Evolutionary conservation across 2,113 vertebrate genomes (phyloP).

Genomic region (Phylloscopus trochilus): DNA sequence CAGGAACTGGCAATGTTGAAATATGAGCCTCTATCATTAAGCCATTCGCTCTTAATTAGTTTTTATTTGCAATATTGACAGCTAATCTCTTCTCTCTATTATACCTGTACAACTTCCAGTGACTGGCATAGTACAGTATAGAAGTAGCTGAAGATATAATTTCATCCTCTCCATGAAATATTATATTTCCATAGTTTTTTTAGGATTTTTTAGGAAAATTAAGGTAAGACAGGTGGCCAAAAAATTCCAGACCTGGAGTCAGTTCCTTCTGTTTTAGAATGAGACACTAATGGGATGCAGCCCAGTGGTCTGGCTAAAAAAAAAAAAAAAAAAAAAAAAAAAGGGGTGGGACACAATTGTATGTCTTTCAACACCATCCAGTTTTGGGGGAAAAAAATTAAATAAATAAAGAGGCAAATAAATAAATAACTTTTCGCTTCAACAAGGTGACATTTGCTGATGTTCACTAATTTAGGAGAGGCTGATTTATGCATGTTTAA

Average conservation of each 20-base stretch:
- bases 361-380: neutral
- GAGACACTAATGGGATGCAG: neutral
- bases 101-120: fast-evolving
- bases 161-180: neutral
- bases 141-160: neutral
- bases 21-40: neutral
- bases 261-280: neutral
- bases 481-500: slow-evolving; percentile 69
- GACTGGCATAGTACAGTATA: neutral
- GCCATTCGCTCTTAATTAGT: slow-evolving; percentile 24
- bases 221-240: neutral
- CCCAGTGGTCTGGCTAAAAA: neutral
- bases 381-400: neutral
- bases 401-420: neutral
- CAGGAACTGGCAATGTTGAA: neutral
- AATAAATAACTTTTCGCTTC: neutral
- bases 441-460: slow-evolving; percentile 65
- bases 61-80: slow-evolving; percentile 57
- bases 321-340: neutral
- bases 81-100: neutral
- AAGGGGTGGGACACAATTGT: neutral
- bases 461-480: slow-evolving; percentile 40
- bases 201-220: neutral
- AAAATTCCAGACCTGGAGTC: neutral
- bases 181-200: too few relatives aligned